A percentile compares a stretch with the other conserved stretches of the same genome.
Conservation (phyloP, 2,797 vertebrate species). For the Acrossocheilus fasciatus region DNA sequence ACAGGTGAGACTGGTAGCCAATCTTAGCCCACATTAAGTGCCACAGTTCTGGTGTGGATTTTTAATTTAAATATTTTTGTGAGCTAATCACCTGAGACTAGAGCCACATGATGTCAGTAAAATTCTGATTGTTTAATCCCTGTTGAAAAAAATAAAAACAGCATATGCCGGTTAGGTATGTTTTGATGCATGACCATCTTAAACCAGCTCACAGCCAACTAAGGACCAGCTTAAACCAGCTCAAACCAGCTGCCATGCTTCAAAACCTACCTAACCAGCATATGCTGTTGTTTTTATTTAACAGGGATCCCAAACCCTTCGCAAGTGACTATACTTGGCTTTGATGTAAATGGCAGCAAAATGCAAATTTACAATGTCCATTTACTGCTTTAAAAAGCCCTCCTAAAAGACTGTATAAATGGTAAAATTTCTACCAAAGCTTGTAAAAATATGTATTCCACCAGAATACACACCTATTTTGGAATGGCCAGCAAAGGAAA, state of each 20-base stretch:
- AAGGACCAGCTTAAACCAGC: not conserved
- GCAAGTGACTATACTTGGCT: not conserved
- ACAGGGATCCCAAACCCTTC: not conserved
- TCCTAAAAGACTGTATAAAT: not conserved
- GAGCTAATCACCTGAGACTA: not conserved
- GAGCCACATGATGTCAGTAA: not conserved
- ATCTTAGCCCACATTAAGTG: not conserved
- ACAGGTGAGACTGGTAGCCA: constrained; percentile 79
- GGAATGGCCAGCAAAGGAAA: not conserved
- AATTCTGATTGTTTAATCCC: not conserved
- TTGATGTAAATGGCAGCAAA: not conserved
- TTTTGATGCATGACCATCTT: not conserved
- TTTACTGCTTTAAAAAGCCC: not conserved
- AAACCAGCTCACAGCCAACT: not conserved
- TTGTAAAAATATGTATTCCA: not conserved
- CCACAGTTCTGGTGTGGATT: not conserved
- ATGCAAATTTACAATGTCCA: not conserved
- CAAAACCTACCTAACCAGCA: not conserved
- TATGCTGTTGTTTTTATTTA: not conserved
- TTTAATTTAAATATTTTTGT: not conserved
- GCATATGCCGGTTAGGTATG: not conserved
- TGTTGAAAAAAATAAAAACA: not conserved
- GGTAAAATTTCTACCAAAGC: not conserved
- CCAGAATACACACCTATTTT: not conserved
- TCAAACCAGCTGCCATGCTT: not conserved